Base-by-base conservation (phyloP, 2,888 invertebrate species). In the Antitype chi region DNA sequence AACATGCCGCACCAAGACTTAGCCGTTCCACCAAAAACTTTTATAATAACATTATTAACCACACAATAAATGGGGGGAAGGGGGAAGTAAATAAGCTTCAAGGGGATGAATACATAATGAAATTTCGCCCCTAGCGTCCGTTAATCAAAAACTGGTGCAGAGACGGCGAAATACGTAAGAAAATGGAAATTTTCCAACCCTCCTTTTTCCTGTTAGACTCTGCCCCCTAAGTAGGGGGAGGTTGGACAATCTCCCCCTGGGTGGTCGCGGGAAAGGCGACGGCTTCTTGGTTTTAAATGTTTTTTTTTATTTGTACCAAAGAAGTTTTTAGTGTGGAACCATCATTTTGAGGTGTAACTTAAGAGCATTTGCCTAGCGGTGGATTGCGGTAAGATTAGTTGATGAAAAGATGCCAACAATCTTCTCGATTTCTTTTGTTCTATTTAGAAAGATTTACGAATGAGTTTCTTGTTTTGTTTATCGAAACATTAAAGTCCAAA, bases 131-230 rank as follows among this genome's bases (percentile, higher is more conserved):
- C 93, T 92, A 89, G 92, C 94, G 96, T 95, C 96, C 96, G 96
- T 96, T 96, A 96, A 96, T 96, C 96, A 96, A 96, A 96, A 96
- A 96, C 93, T 96, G 95, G 95, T 95, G 96, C 95, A 94, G 94
- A 96, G 94, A 92, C 91, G 90, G 88, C 89, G 93, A 96, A 96
- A 96, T 95, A 95, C 96, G 96, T 93, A 96, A 96, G 96, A 96
- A 96, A 96, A 96, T 96, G 96, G 96, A 96, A 96, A 96, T 96
- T 96, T 96, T 96, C 95, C 96, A 93, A 93, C 96, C 96, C 96
- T 96, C 96, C 96, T 96, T 96, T 96, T 96, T 96, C 96, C 96
- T 96, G 96, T 96, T 94, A 92, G 91, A 91, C 91, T 89, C 93
- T 93, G 91, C 90, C 91, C 89, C 88, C 74, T 73, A 73, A 78